These are phyloP conservation scores for Leptobrachium ailaonicum DNA, from an alignment of 2,113 vertebrate species.

Conservation along the genomic window DNA sequence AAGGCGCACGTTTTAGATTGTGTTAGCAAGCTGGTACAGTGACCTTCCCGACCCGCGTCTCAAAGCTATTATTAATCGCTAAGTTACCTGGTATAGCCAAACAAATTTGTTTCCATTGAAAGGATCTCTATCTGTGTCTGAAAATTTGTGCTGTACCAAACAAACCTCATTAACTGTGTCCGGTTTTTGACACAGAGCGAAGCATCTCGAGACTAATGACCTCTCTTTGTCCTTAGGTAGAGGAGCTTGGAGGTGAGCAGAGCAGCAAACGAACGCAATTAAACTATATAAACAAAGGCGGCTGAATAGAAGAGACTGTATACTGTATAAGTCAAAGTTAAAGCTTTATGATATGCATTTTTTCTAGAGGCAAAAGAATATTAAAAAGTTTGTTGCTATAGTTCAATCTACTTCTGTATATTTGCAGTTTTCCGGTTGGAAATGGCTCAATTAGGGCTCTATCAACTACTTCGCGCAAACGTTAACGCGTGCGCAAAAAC, in stretches of 20 bases:
- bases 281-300: no score
- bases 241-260: constrained; percentile 24
- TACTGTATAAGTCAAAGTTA: no score
- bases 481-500: no score
- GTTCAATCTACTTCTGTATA: no score
- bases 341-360: no score
- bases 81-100: constrained; percentile 94
- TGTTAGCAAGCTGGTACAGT: constrained; percentile 61
- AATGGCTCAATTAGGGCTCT: no score
- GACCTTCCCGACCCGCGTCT: constrained; percentile 85
- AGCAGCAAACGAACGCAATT: no score
- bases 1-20: constrained; percentile 66
- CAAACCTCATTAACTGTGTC: constrained; percentile 94
- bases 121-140: constrained; percentile 93
- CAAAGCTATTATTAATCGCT: constrained; percentile 91
- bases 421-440: no score
- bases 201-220: constrained; percentile 73
- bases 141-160: constrained; percentile 89
- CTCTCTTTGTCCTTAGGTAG: constrained; percentile 78
- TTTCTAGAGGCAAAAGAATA: no score
- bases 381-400: no score
- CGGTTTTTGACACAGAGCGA: constrained; percentile 82
- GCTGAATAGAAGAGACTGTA: no score
- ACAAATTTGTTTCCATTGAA: constrained; percentile 97
- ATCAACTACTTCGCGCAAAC: no score